Base-by-base conservation (phyloP, 2,797 vertebrate species). In the Sebastes elongatus region DNA sequence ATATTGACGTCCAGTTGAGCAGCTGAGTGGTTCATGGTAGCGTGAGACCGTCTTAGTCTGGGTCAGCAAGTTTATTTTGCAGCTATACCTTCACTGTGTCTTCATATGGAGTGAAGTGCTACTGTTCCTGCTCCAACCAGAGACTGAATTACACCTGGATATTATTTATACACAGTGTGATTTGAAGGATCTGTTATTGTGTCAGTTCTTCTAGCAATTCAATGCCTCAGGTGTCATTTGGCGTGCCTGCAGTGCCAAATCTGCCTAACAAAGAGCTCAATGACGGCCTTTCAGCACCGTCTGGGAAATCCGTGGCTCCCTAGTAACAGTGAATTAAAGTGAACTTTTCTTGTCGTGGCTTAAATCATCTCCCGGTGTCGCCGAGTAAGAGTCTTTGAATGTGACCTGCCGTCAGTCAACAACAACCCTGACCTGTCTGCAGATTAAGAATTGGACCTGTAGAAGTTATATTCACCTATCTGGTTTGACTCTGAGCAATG, bases 291-390 rank as follows among this genome's bases (percentile, higher is more conserved):
- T 86, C 67, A 71, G 80, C 66, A 35, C 80, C 16, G 6, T 46
- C 42, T 1, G 13, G 35, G 55, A 84, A 84, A 86, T 87, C 88
- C 82, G 66, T 27, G 32, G 82, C 71, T 88, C 52, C 92, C 82
- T 90, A 78, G 92, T 93, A 94, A 94, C 93, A 94, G 92, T 84
- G 86, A 90, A 90, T 95, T 95, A 94, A 92, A 93, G 86, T 85
- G 81, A 93, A 85, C 88, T 87, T 85, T 90, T 89, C 81, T 81
- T 63, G 89, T 89, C 81, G 20, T 46, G 80, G 88, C 89, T 92
- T 88, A 90, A 81, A 85, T 82, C 52, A 23, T 88, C 76, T 85
- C 69, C 59, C 56, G 2, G n/a, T 30, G 70, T 84, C 38, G 4
- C 72, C 5, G 67, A 86, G 81, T 87, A 89, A 91, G 81, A 89